Percentiles rank a stretch among this genome's conserved stretches.
These are phyloP conservation scores for Nineta flava DNA, from an alignment of 2,888 invertebrate genomes.

Conservation along the genomic window DNA sequence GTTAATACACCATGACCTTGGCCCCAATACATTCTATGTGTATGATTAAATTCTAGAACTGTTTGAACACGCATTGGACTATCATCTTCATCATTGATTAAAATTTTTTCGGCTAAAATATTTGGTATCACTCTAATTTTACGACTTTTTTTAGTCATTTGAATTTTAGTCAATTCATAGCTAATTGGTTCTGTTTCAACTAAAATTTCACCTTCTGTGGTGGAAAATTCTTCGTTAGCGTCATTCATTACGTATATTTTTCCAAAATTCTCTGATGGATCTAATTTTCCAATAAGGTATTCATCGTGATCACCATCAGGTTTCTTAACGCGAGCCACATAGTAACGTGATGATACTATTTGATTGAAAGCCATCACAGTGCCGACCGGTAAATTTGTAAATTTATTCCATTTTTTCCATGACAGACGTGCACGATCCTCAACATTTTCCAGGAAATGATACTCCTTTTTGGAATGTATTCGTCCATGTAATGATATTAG, in stretches of 20 bases:
- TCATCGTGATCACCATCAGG: constrained; percentile 15
- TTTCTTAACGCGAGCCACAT: constrained; percentile 19
- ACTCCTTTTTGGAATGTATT: constrained; percentile 37
- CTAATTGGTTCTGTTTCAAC: constrained; percentile 64
- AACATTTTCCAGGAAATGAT: constrained; percentile 61
- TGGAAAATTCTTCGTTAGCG: constrained; percentile 36
- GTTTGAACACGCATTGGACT: constrained; percentile 48
- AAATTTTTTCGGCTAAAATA: constrained; percentile 33
- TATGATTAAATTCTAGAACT: constrained; percentile 54
- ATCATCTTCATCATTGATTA: constrained; percentile 25
- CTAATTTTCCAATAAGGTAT: constrained; percentile 55
- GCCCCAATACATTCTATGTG: constrained; percentile 63
- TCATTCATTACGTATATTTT: constrained; percentile 51
- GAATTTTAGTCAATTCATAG: constrained; percentile 48
- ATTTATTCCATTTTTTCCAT: constrained; percentile 65
- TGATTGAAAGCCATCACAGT: constrained; percentile 39
- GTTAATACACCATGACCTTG: constrained; percentile 56
- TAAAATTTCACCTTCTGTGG: constrained; percentile 55
- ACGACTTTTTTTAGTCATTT: constrained; percentile 24
- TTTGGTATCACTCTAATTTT: constrained; percentile 34
- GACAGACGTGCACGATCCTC: constrained; percentile 59
- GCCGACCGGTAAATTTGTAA: constrained; percentile 45
- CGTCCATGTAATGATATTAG: constrained; percentile 43
- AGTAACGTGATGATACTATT: constrained; percentile 21
- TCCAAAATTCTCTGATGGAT: constrained; percentile 43